Evolutionary conservation across 1,140 invertebrate species (phyloP).

Genomic region (Papilio dardanus): DNA sequence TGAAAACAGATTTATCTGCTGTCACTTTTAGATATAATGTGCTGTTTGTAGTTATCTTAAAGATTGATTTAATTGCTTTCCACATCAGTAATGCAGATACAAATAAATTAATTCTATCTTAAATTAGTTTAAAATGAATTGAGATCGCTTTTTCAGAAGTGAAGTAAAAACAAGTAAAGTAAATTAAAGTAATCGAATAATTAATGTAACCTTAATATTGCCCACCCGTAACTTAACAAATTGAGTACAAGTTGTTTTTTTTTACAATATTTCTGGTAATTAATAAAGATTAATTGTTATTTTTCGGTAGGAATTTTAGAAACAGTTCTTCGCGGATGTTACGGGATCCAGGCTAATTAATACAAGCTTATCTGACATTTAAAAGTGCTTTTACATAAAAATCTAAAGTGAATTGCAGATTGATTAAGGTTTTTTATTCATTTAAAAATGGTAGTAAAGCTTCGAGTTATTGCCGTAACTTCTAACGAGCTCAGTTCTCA

Average conservation of each 20-base stretch:
- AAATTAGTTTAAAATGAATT: background rate
- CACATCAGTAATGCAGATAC: too few species aligned
- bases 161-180: background rate
- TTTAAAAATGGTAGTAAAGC: background rate
- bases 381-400: background rate
- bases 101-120: background rate
- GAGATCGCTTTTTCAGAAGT: background rate
- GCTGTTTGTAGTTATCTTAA: too few species aligned
- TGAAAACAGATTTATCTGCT: background rate
- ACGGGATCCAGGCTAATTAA: background rate
- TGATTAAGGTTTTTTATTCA: background rate
- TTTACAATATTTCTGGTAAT: background rate
- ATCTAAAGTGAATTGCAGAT: background rate
- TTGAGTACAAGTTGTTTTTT: constrained; percentile 2
- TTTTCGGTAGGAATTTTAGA: background rate
- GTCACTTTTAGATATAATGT: background rate
- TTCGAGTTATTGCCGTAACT: constrained; percentile 24
- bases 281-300: constrained; percentile 22
- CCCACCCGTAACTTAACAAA: constrained; percentile 17
- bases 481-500: constrained; percentile 43
- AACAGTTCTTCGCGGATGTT: background rate
- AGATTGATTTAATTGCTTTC: too few species aligned
- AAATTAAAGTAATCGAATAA: background rate
- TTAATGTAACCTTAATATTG: background rate
- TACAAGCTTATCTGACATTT: constrained; percentile 4